These are phyloP conservation scores for Thoracochromis brauschi DNA, from an alignment of 2,113 vertebrate genomes.

Conservation along the genomic window DNA sequence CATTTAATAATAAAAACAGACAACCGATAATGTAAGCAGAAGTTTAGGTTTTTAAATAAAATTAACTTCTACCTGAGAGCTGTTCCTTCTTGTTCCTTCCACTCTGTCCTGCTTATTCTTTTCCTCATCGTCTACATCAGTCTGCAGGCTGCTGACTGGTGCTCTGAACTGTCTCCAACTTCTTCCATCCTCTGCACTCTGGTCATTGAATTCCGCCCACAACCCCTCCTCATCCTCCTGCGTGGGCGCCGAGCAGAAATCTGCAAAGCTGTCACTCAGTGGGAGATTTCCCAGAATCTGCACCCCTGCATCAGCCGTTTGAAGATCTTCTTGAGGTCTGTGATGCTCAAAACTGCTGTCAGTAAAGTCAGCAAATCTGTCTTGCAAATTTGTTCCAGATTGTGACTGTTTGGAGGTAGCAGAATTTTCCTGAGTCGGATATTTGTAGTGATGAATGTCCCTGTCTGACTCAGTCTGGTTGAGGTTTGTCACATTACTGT, in stretches of 20 bases:
- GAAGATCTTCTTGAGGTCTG: background rate
- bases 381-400: slow-evolving; percentile 60
- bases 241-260: slow-evolving; percentile 84
- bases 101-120: slow-evolving; percentile 48
- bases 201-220: slow-evolving; percentile 84
- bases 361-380: slow-evolving; percentile 47
- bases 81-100: slow-evolving; percentile 56
- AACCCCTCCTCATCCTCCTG: slow-evolving; percentile 50
- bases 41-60: background rate
- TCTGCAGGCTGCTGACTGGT: slow-evolving; percentile 57
- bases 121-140: slow-evolving; percentile 36
- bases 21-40: background rate
- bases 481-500: slow-evolving; percentile 2
- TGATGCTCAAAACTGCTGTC: background rate
- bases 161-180: slow-evolving; percentile 80
- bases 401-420: slow-evolving; percentile 50
- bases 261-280: slow-evolving; percentile 87
- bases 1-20: background rate
- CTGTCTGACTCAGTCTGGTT: slow-evolving; percentile 29
- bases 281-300: slow-evolving; percentile 61
- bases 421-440: slow-evolving; percentile 44
- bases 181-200: slow-evolving; percentile 43
- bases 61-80: slow-evolving; percentile 70
- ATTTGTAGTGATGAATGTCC: background rate
- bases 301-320: background rate